Base-by-base conservation (phyloP, 2,113 vertebrate species). In the Choloepus hoffmanni region DNA sequence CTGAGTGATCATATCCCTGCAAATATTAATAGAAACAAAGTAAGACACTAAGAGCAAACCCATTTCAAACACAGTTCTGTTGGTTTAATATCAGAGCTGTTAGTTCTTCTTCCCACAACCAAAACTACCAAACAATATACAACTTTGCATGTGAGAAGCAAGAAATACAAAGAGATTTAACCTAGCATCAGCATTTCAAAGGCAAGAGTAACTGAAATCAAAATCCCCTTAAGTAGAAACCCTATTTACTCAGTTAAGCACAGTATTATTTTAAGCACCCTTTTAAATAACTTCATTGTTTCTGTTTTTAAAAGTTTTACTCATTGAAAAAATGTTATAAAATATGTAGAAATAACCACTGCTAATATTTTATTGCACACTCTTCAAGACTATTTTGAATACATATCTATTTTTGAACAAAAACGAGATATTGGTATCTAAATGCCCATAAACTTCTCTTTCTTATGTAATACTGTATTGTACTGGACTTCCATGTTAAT, bases 11-110 rank as follows among this genome's bases (percentile, higher is more conserved):
- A 85, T 1, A n/a, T 79, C 1, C 45, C 72, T 84, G 24, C 7
- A 55, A 74, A 79, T 18, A 83, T 7, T 23, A 95, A n/a, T 55
- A 89, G 95, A 92, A 74, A 10, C 21, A 89, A 93, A 24, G 19
- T 13, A 53, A 68, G n/a, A 85, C 3, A 89, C 30, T 58, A 79
- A 87, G 9, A 76, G 28, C 30, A 92, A 84, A 24, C 7, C 2
- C 7, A 33, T 88, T 62, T 70, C 18, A 3, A 76, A 68, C 30
- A 7, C 3, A 19, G 0, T 77, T 79, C 36, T 60, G 16, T 74
- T 77, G 62, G 33, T 85, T 83, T 55, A 48, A 43, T 68, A 45
- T n/a, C 16, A 79, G 4, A 79, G 19, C 36, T 88, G 43, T 76
- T 28, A 68, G 55, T 63, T 95, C n/a, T 77, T 45, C 73, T 16